Conservation (phyloP, 2,797 vertebrate genomes). For the Lacerta agilis region DNA sequence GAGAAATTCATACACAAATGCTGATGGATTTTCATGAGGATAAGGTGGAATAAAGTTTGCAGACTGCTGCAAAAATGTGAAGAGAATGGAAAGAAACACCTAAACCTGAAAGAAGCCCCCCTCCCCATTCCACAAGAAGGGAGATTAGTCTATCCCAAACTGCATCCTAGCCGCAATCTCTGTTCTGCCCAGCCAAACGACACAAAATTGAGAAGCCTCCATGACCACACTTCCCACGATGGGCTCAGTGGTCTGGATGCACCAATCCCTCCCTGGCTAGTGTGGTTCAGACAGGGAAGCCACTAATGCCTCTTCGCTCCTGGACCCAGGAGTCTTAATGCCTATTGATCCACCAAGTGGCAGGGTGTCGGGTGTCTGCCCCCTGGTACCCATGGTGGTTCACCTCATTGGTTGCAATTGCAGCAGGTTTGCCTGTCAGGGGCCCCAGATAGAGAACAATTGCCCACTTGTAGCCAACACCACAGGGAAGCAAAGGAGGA, state of each 20-base stretch:
- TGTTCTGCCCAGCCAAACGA: background rate
- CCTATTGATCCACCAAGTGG: constrained; percentile 6
- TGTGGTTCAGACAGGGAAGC: background rate
- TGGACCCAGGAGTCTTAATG: background rate
- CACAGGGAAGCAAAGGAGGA: background rate
- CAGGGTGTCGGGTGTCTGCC: background rate
- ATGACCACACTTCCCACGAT: background rate
- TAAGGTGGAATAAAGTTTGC: no score
- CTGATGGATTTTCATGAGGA: no score
- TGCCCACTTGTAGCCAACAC: background rate
- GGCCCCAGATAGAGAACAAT: background rate
- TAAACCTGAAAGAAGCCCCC: no score
- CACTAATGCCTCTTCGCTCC: background rate
- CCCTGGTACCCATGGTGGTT: background rate
- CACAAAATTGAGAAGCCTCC: accelerated
- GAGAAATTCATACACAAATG: no score
- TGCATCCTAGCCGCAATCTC: background rate
- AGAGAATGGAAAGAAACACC: no score
- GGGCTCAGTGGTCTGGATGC: constrained; percentile 2
- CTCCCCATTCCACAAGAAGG: no score
- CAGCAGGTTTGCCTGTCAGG: background rate
- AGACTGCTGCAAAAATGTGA: no score
- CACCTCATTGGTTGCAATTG: background rate
- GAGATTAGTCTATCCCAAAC: no score
- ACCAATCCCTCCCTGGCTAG: background rate